Conservation (phyloP, 64 coral and sea anemone genomes). For the Platygyra sinensis region DNA sequence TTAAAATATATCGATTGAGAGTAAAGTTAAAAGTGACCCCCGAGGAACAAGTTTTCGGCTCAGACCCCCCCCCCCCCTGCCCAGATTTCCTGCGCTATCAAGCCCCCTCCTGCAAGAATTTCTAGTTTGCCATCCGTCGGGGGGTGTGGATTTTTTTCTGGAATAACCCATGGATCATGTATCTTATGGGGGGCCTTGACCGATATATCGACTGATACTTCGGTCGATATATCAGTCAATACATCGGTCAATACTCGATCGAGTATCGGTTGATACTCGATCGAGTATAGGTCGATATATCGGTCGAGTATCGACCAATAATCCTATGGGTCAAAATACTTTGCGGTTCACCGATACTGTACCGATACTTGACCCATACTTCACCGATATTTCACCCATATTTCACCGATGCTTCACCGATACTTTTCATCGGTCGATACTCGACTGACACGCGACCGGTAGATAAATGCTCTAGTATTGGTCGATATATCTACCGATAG, state of each 20-base stretch:
- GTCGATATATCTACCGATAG: neutral
- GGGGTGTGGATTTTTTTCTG: too few relatives aligned
- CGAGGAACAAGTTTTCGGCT: too few relatives aligned
- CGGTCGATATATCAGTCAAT: neutral
- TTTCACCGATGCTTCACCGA: too few relatives aligned
- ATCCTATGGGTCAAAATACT: conserved; percentile 3
- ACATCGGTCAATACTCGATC: neutral
- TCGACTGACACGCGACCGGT: neutral
- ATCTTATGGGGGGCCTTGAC: too few relatives aligned
- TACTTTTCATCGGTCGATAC: neutral
- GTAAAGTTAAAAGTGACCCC: too few relatives aligned
- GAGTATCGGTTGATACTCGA: neutral
- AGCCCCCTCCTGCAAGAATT: too few relatives aligned
- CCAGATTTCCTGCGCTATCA: too few relatives aligned
- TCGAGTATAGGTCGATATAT: neutral
- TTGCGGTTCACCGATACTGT: conserved; percentile 4
- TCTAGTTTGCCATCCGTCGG: too few relatives aligned
- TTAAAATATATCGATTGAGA: too few relatives aligned
- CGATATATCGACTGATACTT: neutral
- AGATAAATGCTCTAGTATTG: conserved; percentile 1
- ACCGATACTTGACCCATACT: conserved; percentile 14
- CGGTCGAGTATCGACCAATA: too few relatives aligned
- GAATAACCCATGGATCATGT: too few relatives aligned
- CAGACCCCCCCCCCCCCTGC: too few relatives aligned
- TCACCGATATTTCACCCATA: neutral